Base-by-base conservation (phyloP, 2,888 invertebrate genomes). In the Pachymerium ferrugineum region DNA sequence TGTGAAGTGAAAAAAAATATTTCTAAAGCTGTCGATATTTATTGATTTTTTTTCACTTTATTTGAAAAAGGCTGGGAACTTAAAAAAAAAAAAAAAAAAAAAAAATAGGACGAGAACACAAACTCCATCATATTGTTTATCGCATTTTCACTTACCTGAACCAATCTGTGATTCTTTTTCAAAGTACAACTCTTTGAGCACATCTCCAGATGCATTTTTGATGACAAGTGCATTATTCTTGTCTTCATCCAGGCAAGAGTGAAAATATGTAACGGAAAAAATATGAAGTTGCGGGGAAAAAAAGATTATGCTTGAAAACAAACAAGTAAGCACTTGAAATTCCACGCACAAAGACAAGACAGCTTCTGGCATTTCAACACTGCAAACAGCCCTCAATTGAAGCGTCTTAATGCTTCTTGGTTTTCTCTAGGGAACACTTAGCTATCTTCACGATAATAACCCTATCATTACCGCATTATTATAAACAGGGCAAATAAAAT, bases 291-390 rank as follows among this genome's bases (percentile, higher is more conserved):
- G 12, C 12, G 14, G 14, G 16, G 12, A n/a, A 28, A 62, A 62
- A 62, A 62, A 28, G 12, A 62, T 62, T 28, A 62, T 3, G 62
- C 62, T 28, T 28, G 62, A 62, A 62, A 62, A 62, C 62, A 62
- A 62, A 62, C 62, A 62, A 62, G 25, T 62, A 28, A 62, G 62
- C 62, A 62, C 62, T 62, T 62, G 25, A 62, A 62, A 62, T 62
- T 62, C 62, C 62, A 62, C 22, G 62, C 62, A 62, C 62, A 62
- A 62, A 62, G 62, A 22, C 62, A 28, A 62, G 62, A 62, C 62
- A 62, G 62, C 62, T 62, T 62, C 28, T 62, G 62, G 62, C 62
- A 62, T 62, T 62, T 62, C 62, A 62, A 62, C 62, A 62, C 62
- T 62, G 62, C 62, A 62, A 62, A 62, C 62, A 62, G n/a, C 62